Base-by-base conservation (phyloP, 1,140 invertebrate species). In the Apocrypta bakeri region DNA sequence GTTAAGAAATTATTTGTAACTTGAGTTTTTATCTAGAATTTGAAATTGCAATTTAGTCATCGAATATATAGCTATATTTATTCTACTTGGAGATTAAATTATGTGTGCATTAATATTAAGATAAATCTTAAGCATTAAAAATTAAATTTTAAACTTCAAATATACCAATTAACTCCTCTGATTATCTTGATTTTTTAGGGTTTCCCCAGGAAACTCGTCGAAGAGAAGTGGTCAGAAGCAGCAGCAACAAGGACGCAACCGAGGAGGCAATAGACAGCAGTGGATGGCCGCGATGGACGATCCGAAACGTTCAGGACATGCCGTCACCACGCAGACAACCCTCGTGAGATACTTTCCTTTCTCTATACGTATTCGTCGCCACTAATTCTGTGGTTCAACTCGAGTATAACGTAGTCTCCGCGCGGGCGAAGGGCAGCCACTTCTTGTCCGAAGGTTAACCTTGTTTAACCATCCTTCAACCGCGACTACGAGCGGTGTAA, bases 281-380 rank as follows among this genome's bases (percentile, higher is more conserved):
- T 90, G 90, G 90, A 88, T 89, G 81, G 85, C 86, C 91, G 92
- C 74, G 91, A 93, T 92, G 88, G 89, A 90, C 89, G 86, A 93
- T 90, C 85, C 91, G 89, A 87, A 92, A 91, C 85, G 92, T 89
- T 79, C 91, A 87, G 88, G 92, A 90, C 85, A 94, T 89, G 85
- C 88, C 83, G 92, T 92, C 85, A 93, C 94, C 75, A 94, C 94
- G 74, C 95, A 96, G 91, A 96, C 95, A 29, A 96, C 95, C 85
- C 93, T 96, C 89, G 95, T 96, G 92, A 94, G 94, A 93, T 89
- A 42, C 83, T n/a, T 14, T 68, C 24, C n/a, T 21, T 37, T 14
- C 25, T 27, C 24, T 25, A 27, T 66, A 0, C n/a, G 56, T 12
- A 12, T 56, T 7, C 11, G 24, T 6, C 24, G 63, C 24, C 1